phyloP scores from a whole-genome alignment of 2,888 invertebrate genomes.

The Fabriciana adippe region DNA sequence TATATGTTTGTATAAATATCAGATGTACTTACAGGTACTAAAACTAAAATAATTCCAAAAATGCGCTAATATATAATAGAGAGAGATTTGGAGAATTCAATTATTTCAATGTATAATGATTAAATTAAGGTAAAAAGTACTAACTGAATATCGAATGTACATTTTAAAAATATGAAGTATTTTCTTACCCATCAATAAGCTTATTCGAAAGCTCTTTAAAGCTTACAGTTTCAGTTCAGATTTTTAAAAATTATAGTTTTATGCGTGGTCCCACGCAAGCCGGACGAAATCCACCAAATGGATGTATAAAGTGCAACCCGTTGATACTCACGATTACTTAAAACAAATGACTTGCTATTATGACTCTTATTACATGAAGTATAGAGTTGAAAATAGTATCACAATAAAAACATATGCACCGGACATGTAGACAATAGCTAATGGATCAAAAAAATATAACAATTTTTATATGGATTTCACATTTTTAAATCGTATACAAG shows the following conservation, averaged over 20 bases:
- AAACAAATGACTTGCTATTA: neutral
- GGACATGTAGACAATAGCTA: constrained; percentile 17
- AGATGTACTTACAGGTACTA: too few relatives aligned
- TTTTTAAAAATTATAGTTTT: constrained; percentile 16
- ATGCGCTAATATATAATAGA: too few relatives aligned
- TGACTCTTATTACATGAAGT: neutral
- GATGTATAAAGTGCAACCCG: constrained; percentile 42
- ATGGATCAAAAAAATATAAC: constrained; percentile 42
- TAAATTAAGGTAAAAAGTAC: too few relatives aligned
- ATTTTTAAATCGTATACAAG: constrained; percentile 7
- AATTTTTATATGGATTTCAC: constrained; percentile 2
- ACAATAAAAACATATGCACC: neutral
- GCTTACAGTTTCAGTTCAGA: neutral
- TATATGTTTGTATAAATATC: too few relatives aligned
- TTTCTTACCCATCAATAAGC: neutral
- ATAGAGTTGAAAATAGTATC: neutral
- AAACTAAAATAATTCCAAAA: too few relatives aligned
- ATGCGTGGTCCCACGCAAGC: constrained; percentile 28
- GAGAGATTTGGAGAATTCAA: too few relatives aligned
- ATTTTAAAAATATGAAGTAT: neutral
- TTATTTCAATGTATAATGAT: too few relatives aligned
- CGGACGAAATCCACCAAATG: constrained; percentile 44
- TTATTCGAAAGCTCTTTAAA: neutral
- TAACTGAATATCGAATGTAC: neutral
- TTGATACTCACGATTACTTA: constrained; percentile 15